Base-by-base conservation (phyloP, 2,797 vertebrate genomes). In the Lophotriccus pileatus region DNA sequence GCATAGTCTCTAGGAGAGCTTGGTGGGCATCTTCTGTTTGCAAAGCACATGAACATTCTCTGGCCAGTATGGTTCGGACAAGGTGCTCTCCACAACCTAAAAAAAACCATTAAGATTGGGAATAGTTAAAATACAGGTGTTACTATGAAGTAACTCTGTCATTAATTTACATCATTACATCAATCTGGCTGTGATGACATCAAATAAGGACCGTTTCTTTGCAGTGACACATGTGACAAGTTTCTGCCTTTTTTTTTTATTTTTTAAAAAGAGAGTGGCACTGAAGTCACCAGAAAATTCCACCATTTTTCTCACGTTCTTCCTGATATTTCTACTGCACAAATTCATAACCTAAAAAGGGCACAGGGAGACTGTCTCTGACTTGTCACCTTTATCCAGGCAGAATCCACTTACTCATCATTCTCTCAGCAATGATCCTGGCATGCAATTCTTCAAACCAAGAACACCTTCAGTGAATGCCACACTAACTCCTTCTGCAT, bases 11-110 rank as follows among this genome's bases (percentile, higher is more conserved):
- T 97, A 99, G 97, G 96, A 99, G 98, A 53, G 99, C 99, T 96
- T 99, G 99, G 96, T 99, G 99, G 95, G 99, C 99, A 97, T 99
- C 99, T 96, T 99, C 99, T 44, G 98, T 98, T 98, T 99, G 99
- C 98, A 99, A 98, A 98, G 99, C 99, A 87, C 98, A 97, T 8
- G 99, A 99, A 98, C 99, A 99, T 98, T 99, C 99, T 98, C 99
- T 98, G 94, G 99, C 99, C 97, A 99, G 97, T 98, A 99, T 99
- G 95, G 99, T 99, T 95, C 99, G 98, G 47, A 99, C 99, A 94
- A 99, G 99, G 98, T 99, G 99, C 97, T 99, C 99, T 92, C 99
- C 99, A 97, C 99, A 99, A 95, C 99, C 99, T 99, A 89, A 22
- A 96, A 94, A 96, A 94, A 89, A 96, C 87, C n/a, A 97, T 88